phyloP scores from a whole-genome alignment of 1,140 invertebrate genomes.

The Nasonia vitripennis region DNA sequence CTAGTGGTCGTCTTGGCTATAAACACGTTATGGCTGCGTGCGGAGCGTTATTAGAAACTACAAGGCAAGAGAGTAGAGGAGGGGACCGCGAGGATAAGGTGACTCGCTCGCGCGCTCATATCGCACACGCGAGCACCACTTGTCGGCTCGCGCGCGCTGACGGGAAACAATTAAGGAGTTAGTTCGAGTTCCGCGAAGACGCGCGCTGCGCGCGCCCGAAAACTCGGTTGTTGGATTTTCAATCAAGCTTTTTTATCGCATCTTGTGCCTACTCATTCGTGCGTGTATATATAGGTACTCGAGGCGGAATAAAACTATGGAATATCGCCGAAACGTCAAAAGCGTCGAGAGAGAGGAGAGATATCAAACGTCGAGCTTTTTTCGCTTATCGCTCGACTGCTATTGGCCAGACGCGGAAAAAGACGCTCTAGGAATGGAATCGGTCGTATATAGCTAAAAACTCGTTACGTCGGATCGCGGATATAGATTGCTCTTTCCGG shows the following conservation, averaged over 20 bases:
- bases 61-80: neutral
- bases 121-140: neutral
- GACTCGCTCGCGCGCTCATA: neutral
- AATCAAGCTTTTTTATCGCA: neutral
- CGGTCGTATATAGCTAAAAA: conserved; percentile 13
- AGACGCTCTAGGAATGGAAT: conserved; percentile 15
- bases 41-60: conserved; percentile 34
- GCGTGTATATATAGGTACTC: neutral
- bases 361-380: conserved; percentile 32
- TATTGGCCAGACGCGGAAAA: conserved; percentile 6
- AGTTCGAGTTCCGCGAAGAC: neutral
- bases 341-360: neutral
- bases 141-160: neutral
- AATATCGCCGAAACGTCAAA: neutral
- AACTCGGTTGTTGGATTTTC: neutral
- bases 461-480: conserved; percentile 14
- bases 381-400: neutral
- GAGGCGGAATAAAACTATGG: neutral
- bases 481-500: conserved; percentile 5
- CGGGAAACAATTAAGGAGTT: conserved; percentile 31
- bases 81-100: neutral
- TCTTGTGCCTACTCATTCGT: no score
- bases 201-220: no score
- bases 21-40: conserved; percentile 25
- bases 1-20: conserved; percentile 6